Percentiles rank a stretch among this genome's conserved stretches.
Evolutionary conservation across 1,140 invertebrate species (phyloP).

Genomic region (Dinothrombium tinctorium): DNA sequence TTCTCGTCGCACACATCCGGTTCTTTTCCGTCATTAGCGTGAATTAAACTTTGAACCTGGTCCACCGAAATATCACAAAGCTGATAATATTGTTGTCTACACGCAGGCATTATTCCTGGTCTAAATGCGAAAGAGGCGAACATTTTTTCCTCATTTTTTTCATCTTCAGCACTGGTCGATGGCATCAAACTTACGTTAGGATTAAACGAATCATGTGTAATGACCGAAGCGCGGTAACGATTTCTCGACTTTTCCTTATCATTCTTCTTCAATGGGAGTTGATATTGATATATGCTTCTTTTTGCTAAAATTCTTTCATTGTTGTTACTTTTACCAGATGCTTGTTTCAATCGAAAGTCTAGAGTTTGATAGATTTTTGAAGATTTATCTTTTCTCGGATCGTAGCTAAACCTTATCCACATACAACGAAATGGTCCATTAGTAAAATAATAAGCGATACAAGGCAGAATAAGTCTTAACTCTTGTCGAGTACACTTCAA

Average conservation of each 20-base stretch:
- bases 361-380: constrained; percentile 23
- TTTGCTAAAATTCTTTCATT: background rate
- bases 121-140: constrained; percentile 6
- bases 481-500: constrained; percentile 31
- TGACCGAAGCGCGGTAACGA: background rate
- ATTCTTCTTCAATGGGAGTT: constrained; percentile 2
- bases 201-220: background rate
- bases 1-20: constrained; percentile 13
- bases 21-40: constrained; percentile 14
- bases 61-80: constrained; percentile 59
- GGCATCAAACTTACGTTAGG: constrained; percentile 1
- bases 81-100: constrained; percentile 25
- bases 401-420: constrained; percentile 23
- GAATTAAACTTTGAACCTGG: constrained; percentile 55
- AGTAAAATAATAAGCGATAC: constrained; percentile 53
- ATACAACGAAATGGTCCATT: constrained; percentile 44
- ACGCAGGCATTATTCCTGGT: constrained; percentile 13
- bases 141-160: background rate
- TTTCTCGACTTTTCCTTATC: background rate
- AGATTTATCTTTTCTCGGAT: constrained; percentile 20
- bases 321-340: background rate
- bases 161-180: background rate
- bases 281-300: constrained; percentile 1
- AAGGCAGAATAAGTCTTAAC: constrained; percentile 52
- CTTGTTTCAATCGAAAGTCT: constrained; percentile 18